Base-by-base conservation (phyloP, 1,140 invertebrate genomes). In the Spodoptera litura region DNA sequence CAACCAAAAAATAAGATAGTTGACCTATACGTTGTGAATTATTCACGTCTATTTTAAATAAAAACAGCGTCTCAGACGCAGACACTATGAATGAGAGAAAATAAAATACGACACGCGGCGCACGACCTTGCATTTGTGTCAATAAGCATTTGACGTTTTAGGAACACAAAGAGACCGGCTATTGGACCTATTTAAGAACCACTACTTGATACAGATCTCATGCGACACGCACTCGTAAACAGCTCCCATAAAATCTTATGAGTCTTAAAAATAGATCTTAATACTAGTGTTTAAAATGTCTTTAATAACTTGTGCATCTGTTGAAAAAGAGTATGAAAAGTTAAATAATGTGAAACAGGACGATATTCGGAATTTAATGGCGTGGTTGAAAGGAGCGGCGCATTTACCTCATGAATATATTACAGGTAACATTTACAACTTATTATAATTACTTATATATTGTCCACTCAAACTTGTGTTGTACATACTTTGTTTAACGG, bases 311-410 rank as follows among this genome's bases (percentile, higher is more conserved):
- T 44, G 68, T 15, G 78, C 83, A 64, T 59, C 89, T 13, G 85
- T 88, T 4, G 83, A 92, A 52, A 87, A 90, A 52, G 92, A 93
- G 80, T 94, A 94, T 81, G 80, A 85, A 44, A 94, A 94, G 77
- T 89, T 93, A 83, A 85, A 87, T 5, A 84, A 91, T 59, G 86
- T 95, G 56, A 91, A 87, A 73, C 87, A 82, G 66, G 89, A 93
- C 80, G 92, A 94, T 66, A 87, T 95, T 4, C 59, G 82, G 13
- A 77, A 73, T 20, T 78, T 95, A 49, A 80, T 82, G 79, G 82
- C 87, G 80, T 95, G 94, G 94, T 61, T 94, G 51, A 77, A 79
- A 15, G 88, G 78, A 53, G 93, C 94, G 71, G 87, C 89, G 1
- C 94, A 95, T 83, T 80, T 95, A n/a, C 94, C 94, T 20, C 78